Evolutionary conservation across 2,797 vertebrate genomes (phyloP).

Genomic region (Clarias pachynema): DNA sequence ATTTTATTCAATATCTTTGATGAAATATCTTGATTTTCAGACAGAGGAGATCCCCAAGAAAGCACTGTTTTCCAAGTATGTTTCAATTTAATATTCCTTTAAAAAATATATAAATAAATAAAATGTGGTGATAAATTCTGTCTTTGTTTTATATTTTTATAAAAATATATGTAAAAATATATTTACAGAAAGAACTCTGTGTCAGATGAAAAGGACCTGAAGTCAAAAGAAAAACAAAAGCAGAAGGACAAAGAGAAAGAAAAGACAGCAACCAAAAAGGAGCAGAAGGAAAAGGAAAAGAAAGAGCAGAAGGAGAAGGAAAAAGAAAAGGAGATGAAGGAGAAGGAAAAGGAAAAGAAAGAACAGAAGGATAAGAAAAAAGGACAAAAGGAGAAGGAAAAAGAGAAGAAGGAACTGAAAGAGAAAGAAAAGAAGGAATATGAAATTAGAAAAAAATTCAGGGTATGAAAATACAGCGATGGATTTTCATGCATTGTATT

Average conservation of each 20-base stretch:
- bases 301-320: slow-evolving; percentile 75
- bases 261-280: slow-evolving; percentile 71
- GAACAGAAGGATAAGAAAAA: slow-evolving; percentile 77
- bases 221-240: slow-evolving; percentile 73
- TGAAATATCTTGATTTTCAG: slow-evolving; percentile 60
- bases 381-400: slow-evolving; percentile 76
- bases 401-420: slow-evolving; percentile 52
- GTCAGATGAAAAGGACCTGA: slow-evolving; percentile 72
- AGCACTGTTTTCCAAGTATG: slow-evolving; percentile 70
- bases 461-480: slow-evolving; percentile 24
- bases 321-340: slow-evolving; percentile 67
- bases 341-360: slow-evolving; percentile 76
- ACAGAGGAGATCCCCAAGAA: slow-evolving; percentile 65
- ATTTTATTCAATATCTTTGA: not conserved
- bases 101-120: not conserved
- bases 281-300: slow-evolving; percentile 75
- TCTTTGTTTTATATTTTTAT: not conserved
- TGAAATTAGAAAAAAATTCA: slow-evolving; percentile 59
- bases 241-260: slow-evolving; percentile 76
- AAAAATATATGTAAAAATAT: too few relatives aligned
- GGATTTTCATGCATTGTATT: not conserved
- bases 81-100: not conserved
- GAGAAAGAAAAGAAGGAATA: slow-evolving; percentile 54
- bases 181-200: slow-evolving; percentile 65
- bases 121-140: not conserved